phyloP scores from a whole-genome alignment of 35 echinoderm and acorn worm species.

The Antedon bifida region DNA sequence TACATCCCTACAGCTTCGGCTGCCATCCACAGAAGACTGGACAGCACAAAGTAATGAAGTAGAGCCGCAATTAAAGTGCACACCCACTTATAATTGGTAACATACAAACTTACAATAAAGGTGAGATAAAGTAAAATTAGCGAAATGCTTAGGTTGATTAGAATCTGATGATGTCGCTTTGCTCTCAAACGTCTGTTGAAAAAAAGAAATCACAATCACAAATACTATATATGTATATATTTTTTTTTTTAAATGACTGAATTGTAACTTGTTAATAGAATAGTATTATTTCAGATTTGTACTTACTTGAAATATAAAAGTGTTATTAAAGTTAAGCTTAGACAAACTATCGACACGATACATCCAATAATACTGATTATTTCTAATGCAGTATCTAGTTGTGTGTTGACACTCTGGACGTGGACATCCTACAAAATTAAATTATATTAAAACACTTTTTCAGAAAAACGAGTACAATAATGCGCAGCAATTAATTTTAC shows the following conservation, averaged over 20 bases:
- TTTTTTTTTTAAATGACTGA: too few relatives aligned
- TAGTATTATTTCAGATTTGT: background rate
- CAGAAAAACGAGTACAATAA: too few relatives aligned
- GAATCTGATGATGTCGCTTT: background rate
- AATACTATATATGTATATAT: background rate
- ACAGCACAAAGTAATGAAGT: background rate
- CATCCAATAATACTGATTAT: background rate
- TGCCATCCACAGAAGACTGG: background rate
- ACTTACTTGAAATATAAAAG: background rate
- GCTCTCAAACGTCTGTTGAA: background rate
- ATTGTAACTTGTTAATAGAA: too few relatives aligned
- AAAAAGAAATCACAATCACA: background rate
- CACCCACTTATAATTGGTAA: background rate
- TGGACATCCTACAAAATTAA: background rate
- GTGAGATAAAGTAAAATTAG: background rate
- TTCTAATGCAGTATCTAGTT: background rate
- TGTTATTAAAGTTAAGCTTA: background rate
- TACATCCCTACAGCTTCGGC: background rate
- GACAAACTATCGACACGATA: background rate
- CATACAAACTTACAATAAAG: background rate
- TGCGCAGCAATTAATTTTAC: too few relatives aligned
- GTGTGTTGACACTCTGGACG: background rate
- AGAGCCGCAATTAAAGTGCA: background rate
- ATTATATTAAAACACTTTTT: background rate
- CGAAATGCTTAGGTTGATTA: background rate